These are phyloP conservation scores for Sympetrum striolatum DNA, from an alignment of 2,888 invertebrate species.

Conservation along the genomic window DNA sequence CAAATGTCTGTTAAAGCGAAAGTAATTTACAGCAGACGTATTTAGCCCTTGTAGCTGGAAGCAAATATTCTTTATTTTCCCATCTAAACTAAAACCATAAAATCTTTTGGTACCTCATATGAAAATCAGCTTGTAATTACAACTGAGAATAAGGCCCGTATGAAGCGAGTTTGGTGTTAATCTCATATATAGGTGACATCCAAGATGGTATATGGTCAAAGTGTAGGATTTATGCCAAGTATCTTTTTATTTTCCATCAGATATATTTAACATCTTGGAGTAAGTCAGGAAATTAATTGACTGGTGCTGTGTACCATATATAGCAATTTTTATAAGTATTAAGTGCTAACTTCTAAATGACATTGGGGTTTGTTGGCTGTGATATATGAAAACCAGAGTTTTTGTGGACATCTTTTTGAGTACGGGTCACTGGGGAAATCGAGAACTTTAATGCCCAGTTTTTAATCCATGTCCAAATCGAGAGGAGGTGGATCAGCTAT, in stretches of 20 bases:
- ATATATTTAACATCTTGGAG: slow-evolving; percentile 22
- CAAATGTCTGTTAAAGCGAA: slow-evolving; percentile 12
- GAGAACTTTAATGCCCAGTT: slow-evolving; percentile 28
- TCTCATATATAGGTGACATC: slow-evolving; percentile 21
- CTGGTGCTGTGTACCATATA: slow-evolving; percentile 42
- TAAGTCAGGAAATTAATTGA: background rate
- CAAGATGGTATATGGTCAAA: slow-evolving; percentile 31
- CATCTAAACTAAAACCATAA: slow-evolving; percentile 25
- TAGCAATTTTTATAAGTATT: slow-evolving; percentile 39
- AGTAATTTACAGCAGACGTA: slow-evolving; percentile 19
- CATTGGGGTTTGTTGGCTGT: slow-evolving; percentile 40
- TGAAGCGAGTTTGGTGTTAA: slow-evolving; percentile 20
- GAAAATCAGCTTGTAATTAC: slow-evolving; percentile 21
- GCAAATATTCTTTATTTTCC: slow-evolving; percentile 33
- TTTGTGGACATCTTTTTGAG: slow-evolving; percentile 37
- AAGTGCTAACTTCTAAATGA: slow-evolving; percentile 28
- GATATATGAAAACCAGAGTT: slow-evolving; percentile 27
- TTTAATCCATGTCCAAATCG: slow-evolving; percentile 20
- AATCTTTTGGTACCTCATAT: slow-evolving; percentile 28
- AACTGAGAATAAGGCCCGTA: slow-evolving; percentile 15
- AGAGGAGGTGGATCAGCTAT: background rate
- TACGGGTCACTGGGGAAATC: slow-evolving; percentile 30
- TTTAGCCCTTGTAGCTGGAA: slow-evolving; percentile 38
- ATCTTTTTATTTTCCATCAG: slow-evolving; percentile 25
- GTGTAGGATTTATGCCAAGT: slow-evolving; percentile 20